These are phyloP conservation scores for Cephalopterus ornatus DNA, from an alignment of 2,113 vertebrate genomes.

Conservation along the genomic window DNA sequence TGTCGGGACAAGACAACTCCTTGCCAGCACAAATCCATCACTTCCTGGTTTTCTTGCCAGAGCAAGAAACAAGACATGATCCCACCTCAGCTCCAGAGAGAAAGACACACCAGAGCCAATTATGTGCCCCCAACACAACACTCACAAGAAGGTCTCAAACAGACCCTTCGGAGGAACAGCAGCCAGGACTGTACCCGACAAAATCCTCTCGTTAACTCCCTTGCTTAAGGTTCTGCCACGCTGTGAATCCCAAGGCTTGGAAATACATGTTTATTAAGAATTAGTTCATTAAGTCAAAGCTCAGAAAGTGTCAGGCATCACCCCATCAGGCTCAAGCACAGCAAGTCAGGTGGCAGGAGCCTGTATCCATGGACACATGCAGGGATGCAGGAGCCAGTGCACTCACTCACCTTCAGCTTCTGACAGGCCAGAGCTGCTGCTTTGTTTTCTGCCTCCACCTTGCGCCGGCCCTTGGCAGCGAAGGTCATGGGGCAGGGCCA, in stretches of 20 bases:
- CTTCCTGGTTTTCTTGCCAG: background rate
- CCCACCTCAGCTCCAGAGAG: background rate
- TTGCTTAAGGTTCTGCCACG: background rate
- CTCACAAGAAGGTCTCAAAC: background rate
- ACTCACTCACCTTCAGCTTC: slow-evolving; percentile 84
- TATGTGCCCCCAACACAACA: background rate
- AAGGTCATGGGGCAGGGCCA: slow-evolving; percentile 93
- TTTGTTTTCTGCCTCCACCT: slow-evolving; percentile 82
- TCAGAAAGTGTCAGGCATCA: background rate
- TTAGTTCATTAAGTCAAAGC: background rate
- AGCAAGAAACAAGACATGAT: background rate
- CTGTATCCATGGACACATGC: fast-evolving
- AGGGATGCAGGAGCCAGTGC: background rate
- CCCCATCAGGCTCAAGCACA: fast-evolving
- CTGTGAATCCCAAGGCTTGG: background rate
- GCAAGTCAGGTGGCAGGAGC: background rate
- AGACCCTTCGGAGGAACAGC: background rate
- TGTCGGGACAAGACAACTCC: fast-evolving
- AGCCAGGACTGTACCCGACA: background rate
- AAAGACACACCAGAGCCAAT: background rate
- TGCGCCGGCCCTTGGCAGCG: slow-evolving; percentile 78
- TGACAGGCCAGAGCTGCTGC: slow-evolving; percentile 91
- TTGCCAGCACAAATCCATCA: background rate
- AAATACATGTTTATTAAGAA: fast-evolving
- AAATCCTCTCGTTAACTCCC: background rate